Evolutionary conservation across 2,113 vertebrate genomes (phyloP).

Genomic region (Tetrax tetrax): DNA sequence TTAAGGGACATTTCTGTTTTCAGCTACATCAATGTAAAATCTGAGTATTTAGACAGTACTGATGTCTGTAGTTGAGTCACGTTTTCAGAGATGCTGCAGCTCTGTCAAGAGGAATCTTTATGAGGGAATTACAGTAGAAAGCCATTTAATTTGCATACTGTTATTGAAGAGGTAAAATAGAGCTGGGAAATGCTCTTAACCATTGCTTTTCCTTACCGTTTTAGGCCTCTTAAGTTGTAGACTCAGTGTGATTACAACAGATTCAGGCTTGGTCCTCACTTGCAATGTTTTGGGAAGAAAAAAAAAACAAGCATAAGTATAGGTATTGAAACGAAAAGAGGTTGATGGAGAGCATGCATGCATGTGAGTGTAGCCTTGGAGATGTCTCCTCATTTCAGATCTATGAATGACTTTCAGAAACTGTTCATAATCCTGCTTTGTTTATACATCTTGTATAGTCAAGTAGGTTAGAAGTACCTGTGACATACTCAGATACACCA

Average conservation of each 20-base stretch:
- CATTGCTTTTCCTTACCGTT: not conserved
- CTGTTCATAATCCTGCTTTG: not conserved
- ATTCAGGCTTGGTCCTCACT: not conserved
- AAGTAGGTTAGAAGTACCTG: not conserved
- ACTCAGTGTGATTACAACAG: not conserved
- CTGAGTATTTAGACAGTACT: not conserved
- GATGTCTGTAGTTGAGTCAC: not conserved
- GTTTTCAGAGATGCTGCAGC: not conserved
- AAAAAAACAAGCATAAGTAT: not conserved
- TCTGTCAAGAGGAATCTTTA: not conserved
- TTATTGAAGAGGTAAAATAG: not conserved
- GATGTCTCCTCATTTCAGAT: not conserved
- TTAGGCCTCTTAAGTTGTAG: not conserved
- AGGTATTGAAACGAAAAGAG: not conserved
- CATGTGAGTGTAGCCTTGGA: not conserved
- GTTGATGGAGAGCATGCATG: no score
- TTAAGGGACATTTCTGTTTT: not conserved
- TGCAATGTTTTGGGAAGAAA: not conserved
- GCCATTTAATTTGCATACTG: not conserved
- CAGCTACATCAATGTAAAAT: not conserved
- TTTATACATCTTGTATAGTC: not conserved
- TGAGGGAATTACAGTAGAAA: not conserved
- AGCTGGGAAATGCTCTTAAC: not conserved
- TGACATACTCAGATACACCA: not conserved
- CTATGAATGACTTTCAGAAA: not conserved